Conservation (phyloP, 2,797 vertebrate species). For the Chelmon rostratus region DNA sequence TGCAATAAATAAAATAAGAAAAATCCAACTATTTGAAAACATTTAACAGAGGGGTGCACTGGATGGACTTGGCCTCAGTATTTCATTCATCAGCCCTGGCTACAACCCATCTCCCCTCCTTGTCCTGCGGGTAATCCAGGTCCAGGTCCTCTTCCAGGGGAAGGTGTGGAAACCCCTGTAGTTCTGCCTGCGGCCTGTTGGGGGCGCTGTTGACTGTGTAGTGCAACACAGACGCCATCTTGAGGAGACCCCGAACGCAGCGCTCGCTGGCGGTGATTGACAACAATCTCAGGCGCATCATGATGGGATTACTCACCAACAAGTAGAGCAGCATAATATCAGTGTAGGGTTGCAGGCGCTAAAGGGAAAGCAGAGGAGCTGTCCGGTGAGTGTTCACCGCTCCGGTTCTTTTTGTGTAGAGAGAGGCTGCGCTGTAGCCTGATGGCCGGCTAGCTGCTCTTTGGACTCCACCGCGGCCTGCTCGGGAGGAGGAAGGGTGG, state of each 20-base stretch:
- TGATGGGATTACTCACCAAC: slow-evolving; percentile 71
- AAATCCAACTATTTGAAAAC: not conserved
- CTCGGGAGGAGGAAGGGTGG: slow-evolving; percentile 84
- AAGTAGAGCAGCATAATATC: slow-evolving; percentile 52
- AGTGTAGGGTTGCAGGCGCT: slow-evolving; percentile 14
- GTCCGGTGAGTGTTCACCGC: slow-evolving; percentile 3
- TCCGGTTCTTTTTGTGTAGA: not conserved
- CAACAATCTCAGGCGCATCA: slow-evolving; percentile 78
- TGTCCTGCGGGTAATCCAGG: not conserved
- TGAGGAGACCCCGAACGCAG: slow-evolving; percentile 79
- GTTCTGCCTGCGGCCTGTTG: slow-evolving; percentile 35
- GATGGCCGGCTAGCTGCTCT: slow-evolving; percentile 81
- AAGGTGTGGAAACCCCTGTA: slow-evolving; percentile 47
- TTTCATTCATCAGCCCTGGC: not conserved
- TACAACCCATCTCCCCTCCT: not conserved
- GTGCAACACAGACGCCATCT: slow-evolving; percentile 80
- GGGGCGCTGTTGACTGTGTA: slow-evolving; percentile 60
- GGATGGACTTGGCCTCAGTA: not conserved
- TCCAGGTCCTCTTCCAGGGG: not conserved
- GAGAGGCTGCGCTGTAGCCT: slow-evolving; percentile 55
- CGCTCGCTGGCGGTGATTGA: slow-evolving; percentile 66
- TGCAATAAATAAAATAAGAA: not conserved
- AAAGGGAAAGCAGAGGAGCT: slow-evolving; percentile 26
- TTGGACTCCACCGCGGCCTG: slow-evolving; percentile 82
- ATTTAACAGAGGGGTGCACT: not conserved